Percentiles rank a stretch among this genome's conserved stretches.
These are phyloP conservation scores for Eumacrocentrus americanus DNA, from an alignment of 2,888 invertebrate genomes.

Conservation along the genomic window DNA sequence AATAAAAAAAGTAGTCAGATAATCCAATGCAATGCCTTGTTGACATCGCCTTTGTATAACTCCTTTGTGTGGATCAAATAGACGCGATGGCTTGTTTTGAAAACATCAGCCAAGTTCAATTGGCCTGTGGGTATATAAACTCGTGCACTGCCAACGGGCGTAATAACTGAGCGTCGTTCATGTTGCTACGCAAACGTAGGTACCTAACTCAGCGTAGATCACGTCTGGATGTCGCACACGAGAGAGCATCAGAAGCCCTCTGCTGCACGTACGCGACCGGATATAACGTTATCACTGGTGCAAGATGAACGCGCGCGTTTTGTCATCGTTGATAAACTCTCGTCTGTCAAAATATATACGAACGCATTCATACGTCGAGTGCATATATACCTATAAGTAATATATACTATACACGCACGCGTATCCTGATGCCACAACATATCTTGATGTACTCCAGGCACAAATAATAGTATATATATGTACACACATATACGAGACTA, in stretches of 20 bases:
- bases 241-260: not conserved
- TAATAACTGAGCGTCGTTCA: conserved; percentile 8
- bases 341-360: conserved; percentile 28
- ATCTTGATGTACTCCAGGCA: conserved; percentile 14
- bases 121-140: not conserved
- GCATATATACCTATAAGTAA: no score
- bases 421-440: conserved; percentile 18
- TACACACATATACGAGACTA: not conserved
- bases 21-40: no score
- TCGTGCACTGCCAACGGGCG: conserved; percentile 5
- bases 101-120: no score
- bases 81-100: no score
- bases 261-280: conserved; percentile 5
- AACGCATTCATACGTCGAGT: conserved; percentile 23
- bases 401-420: not conserved
- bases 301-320: conserved; percentile 28
- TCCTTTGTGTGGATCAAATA: no score
- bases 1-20: no score
- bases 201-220: not conserved
- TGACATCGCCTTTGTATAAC: no score
- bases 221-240: not conserved
- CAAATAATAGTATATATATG: conserved; percentile 9
- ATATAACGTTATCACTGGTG: conserved; percentile 28
- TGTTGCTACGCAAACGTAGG: not conserved
- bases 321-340: conserved; percentile 32